phyloP scores from a whole-genome alignment of 1,140 invertebrate species.

The Drosophila pectinifera region DNA sequence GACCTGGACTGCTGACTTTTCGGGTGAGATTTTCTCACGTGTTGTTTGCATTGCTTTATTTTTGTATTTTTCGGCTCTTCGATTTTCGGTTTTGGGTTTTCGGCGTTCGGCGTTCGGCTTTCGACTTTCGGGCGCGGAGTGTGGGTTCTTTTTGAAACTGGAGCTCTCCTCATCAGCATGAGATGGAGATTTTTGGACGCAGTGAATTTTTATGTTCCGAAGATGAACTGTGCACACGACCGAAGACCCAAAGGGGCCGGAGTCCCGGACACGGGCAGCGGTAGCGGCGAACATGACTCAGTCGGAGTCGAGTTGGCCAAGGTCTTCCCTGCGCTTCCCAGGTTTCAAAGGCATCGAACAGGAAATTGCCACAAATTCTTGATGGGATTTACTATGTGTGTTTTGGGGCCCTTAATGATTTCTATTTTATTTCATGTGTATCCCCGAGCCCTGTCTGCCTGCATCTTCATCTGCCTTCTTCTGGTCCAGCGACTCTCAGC shows the following conservation, averaged over 20 bases:
- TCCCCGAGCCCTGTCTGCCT: constrained; percentile 17
- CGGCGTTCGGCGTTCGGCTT: too few relatives aligned
- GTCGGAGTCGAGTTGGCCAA: constrained; percentile 40
- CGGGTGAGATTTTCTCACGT: constrained; percentile 81
- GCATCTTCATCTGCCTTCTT: constrained; percentile 42
- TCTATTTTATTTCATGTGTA: constrained; percentile 73
- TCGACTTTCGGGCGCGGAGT: constrained; percentile 42
- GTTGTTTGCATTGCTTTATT: constrained; percentile 82
- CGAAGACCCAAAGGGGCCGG: constrained; percentile 34
- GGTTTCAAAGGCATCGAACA: constrained; percentile 76
- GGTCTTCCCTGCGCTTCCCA: constrained; percentile 60
- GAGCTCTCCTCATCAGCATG: constrained; percentile 78
- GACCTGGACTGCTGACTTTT: constrained; percentile 48
- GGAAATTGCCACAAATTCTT: constrained; percentile 81
- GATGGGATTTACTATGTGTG: constrained; percentile 78
- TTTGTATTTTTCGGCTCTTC: constrained; percentile 63
- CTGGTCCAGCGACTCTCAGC: constrained; percentile 32
- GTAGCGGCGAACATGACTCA: constrained; percentile 74
- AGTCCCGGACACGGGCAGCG: too few relatives aligned
- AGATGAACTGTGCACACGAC: constrained; percentile 81
- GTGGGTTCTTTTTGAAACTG: constrained; percentile 64
- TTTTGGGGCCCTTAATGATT: constrained; percentile 74
- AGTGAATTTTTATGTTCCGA: constrained; percentile 83
- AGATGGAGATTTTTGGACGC: constrained; percentile 77
- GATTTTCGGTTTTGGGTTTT: constrained; percentile 54